Conservation (phyloP, 1,140 invertebrate genomes). For the Paraescarpia echinospica region DNA sequence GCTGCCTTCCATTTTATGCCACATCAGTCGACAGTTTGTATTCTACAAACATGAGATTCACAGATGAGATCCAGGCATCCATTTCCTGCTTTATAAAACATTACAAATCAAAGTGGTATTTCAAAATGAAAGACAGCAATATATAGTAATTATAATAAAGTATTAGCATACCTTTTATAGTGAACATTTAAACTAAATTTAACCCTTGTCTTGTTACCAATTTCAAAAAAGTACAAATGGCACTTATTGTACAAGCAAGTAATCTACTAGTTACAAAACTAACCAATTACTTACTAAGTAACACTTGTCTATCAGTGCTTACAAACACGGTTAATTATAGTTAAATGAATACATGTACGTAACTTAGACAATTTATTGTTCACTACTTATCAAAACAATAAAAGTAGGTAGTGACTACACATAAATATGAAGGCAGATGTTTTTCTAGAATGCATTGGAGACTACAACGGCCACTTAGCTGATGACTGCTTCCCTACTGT, state of each 20-base stretch:
- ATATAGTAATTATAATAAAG: background rate
- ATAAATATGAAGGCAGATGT: background rate
- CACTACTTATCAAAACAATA: background rate
- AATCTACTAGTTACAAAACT: background rate
- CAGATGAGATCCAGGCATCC: background rate
- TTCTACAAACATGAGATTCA: background rate
- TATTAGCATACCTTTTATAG: background rate
- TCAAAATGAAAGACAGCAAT: background rate
- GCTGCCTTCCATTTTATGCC: background rate
- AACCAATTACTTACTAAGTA: slow-evolving; percentile 1
- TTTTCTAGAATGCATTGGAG: background rate
- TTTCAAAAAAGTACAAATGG: background rate
- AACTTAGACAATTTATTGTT: slow-evolving; percentile 6
- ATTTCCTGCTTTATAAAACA: background rate
- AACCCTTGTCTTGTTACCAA: background rate
- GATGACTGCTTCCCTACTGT: background rate
- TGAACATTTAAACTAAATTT: background rate
- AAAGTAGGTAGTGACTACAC: background rate
- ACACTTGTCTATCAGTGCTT: background rate
- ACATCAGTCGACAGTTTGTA: background rate
- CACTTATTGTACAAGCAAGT: background rate
- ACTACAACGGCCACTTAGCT: background rate
- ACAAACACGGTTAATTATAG: background rate
- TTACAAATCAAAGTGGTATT: background rate
- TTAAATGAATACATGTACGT: background rate